Percentiles rank a stretch among this genome's conserved stretches.
Conservation (phyloP, 2,888 invertebrate genomes). For the Drosophila lutescens region DNA sequence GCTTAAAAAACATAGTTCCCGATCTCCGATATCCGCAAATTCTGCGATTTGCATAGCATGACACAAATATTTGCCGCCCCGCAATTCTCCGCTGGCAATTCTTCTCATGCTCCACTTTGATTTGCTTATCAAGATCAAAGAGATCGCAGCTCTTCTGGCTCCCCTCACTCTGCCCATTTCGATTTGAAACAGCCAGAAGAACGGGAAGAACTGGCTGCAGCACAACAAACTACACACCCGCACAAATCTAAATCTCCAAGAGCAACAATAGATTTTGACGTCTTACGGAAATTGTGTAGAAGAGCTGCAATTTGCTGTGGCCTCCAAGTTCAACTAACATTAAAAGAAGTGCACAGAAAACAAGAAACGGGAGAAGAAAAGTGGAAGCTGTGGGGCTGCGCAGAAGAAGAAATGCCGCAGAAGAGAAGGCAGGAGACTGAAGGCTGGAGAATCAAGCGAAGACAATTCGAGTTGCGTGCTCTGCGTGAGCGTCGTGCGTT, state of each 20-base stretch:
- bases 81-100: constrained; percentile 6
- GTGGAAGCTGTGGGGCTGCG: constrained; percentile 26
- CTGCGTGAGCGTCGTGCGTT: constrained; percentile 83
- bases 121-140: constrained; percentile 46
- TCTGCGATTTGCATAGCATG: background rate
- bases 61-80: constrained; percentile 3
- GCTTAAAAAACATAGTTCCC: background rate
- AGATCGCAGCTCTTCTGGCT: constrained; percentile 21
- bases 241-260: constrained; percentile 38
- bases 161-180: constrained; percentile 1
- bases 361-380: constrained; percentile 21
- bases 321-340: constrained; percentile 78
- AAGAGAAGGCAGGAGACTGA: background rate
- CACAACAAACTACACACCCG: constrained; percentile 22
- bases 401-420: constrained; percentile 14
- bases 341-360: constrained; percentile 47
- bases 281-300: constrained; percentile 57
- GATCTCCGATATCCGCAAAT: background rate
- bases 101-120: constrained; percentile 58
- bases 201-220: constrained; percentile 8
- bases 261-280: constrained; percentile 56
- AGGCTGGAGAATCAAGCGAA: constrained; percentile 22
- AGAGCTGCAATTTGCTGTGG: constrained; percentile 73
- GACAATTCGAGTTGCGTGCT: constrained; percentile 81
- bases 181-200: constrained; percentile 15